phyloP scores from a whole-genome alignment of 2,888 invertebrate species.

The Philopedon plagiatum region DNA sequence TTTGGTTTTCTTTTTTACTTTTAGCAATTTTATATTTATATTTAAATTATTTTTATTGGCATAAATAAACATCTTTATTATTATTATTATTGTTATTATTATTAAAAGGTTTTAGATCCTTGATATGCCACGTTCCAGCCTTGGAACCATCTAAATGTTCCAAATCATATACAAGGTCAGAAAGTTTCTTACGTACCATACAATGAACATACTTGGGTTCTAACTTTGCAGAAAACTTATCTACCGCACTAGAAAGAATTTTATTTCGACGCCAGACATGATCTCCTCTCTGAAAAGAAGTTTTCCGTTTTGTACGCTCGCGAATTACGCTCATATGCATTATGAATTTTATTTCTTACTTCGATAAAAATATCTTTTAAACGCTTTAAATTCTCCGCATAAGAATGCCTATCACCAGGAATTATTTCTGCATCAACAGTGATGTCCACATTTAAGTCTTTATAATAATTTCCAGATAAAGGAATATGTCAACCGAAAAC shows the following conservation, averaged over 20 bases:
- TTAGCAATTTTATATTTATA: no score
- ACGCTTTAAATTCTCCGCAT: neutral
- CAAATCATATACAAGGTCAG: constrained; percentile 22
- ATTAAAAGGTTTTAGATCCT: constrained; percentile 33
- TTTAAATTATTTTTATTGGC: no score
- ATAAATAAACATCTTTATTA: no score
- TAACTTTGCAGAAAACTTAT: constrained; percentile 37
- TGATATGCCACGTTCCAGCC: constrained; percentile 23
- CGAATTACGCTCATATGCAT: constrained; percentile 29
- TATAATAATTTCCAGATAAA: neutral
- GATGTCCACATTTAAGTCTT: neutral
- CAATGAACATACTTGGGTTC: constrained; percentile 36
- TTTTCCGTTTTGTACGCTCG: constrained; percentile 33
- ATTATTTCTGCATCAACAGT: neutral
- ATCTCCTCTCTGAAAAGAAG: constrained; percentile 31
- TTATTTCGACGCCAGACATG: constrained; percentile 44
- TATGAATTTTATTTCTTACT: constrained; percentile 9
- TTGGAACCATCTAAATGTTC: constrained; percentile 4
- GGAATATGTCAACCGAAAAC: neutral
- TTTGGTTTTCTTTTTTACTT: no score
- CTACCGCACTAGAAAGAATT: constrained; percentile 37
- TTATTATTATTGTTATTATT: no score
- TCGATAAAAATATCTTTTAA: constrained; percentile 9
- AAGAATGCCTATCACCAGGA: constrained; percentile 5
- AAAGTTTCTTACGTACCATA: constrained; percentile 10